Evolutionary conservation across 1,140 invertebrate species (phyloP), one percentile per base, ranked within the genome.

Genomic region (Meloidogyne floridensis): DNA sequence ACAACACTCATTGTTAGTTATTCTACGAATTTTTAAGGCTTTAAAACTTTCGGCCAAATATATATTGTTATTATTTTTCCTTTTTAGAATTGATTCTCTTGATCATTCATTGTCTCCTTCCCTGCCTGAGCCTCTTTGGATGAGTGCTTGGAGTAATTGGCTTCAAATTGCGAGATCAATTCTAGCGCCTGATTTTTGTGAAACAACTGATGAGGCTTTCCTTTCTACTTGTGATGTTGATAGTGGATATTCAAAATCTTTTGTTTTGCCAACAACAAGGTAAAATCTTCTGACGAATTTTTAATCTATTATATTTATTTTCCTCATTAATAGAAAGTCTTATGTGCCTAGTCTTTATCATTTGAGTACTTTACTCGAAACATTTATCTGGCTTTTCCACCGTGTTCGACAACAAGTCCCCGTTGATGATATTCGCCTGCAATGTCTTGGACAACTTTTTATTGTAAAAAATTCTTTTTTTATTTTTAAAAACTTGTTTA

Each of bases 341-440:
- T 84, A 80, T 74, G 75, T 90, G 15, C 88, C 88, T 5, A 84
- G 89, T 15, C 79, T 86, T 10, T 90, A 84, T 54, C 88, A 89
- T 82, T 77, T 90, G 65, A 89, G 89, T 3, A 88, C 89, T 15
- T 79, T 88, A 20, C 82, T 89, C 11, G 78, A 85, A 59, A 81
- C 86, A 5, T 89, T 90, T 78, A 82, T 83, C 15, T 80, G 84
- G 20, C 82, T 89, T n/a, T 89, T 89, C 72, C 77, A 81, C 20
- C 77, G 84, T 43, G 87, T 89, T 51, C 76, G 81, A 9, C 83
- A 83, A 51, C 70, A 84, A 56, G 59, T 89, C 9, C 81, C 81
- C 15, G 74, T 83, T 15, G 77, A 81, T 10, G 89, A 89, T 32
- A 71, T 89, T 59, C 78, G 81, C 72, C 43, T 73, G 76, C 77